Conservation (phyloP, 2,888 invertebrate genomes). For the Rhingia rostrata region DNA sequence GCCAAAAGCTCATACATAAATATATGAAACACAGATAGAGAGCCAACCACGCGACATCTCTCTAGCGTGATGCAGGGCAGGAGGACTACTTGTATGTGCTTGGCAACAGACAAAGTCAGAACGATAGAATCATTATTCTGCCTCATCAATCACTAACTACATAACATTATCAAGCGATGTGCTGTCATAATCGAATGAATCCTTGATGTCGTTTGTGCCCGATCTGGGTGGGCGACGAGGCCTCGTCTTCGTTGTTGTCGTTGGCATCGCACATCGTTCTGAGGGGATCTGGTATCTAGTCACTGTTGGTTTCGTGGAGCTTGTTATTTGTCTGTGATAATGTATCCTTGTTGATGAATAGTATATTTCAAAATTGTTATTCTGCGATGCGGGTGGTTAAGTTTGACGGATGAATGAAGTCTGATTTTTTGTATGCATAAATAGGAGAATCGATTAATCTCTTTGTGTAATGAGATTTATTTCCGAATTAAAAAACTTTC, state of each 20-base stretch:
- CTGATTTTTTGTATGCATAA: conserved; percentile 51
- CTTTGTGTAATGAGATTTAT: too few species aligned
- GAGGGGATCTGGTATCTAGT: conserved; percentile 11
- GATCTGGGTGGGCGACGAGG: conserved; percentile 29
- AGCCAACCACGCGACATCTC: not conserved
- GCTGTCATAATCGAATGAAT: conserved; percentile 74
- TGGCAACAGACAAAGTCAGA: conserved; percentile 54
- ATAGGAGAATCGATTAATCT: conserved; percentile 45
- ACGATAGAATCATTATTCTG: conserved; percentile 76
- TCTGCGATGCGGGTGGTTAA: conserved; percentile 29
- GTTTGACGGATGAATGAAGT: conserved; percentile 41
- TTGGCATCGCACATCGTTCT: not conserved
- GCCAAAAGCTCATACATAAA: conserved; percentile 41
- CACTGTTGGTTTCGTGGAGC: conserved; percentile 20
- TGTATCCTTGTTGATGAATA: conserved; percentile 22
- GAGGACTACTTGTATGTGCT: conserved; percentile 36
- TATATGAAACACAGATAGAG: conserved; percentile 46
- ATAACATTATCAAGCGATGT: conserved; percentile 74
- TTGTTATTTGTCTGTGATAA: conserved; percentile 56
- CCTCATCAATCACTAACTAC: conserved; percentile 76
- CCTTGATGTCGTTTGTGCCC: conserved; percentile 64
- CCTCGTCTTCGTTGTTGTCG: not conserved
- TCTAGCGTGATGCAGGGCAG: conserved; percentile 55
- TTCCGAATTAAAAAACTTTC: too few species aligned
- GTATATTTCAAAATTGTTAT: conserved; percentile 24